Percentiles rank a stretch among this genome's conserved stretches.
Evolutionary conservation across 1,140 invertebrate species (phyloP).

Genomic region (Medauroidea extradentata): DNA sequence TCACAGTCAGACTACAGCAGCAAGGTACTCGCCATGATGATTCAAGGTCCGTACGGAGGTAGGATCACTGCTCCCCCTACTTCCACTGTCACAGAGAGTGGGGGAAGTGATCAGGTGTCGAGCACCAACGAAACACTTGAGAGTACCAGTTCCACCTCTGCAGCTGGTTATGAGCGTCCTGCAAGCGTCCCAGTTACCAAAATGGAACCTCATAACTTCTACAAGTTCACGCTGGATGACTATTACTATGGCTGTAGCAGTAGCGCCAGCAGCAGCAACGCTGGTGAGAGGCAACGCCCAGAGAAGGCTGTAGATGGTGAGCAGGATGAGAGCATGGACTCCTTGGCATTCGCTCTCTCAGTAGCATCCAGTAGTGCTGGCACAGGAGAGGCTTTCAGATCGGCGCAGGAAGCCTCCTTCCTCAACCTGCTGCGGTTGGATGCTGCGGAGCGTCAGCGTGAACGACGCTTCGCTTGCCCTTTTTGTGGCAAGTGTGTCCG

Average conservation of each 20-base stretch:
- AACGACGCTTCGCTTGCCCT: conserved; percentile 71
- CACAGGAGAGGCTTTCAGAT: conserved; percentile 30
- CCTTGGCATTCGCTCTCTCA: conserved; percentile 44
- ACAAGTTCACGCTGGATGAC: conserved; percentile 16
- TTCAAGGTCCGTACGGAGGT: conserved; percentile 44
- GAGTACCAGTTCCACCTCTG: conserved; percentile 1
- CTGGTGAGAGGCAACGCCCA: not conserved
- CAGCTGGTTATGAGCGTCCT: not conserved
- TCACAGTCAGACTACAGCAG: not conserved
- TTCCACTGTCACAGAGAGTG: conserved; percentile 43
- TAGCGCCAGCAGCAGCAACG: not conserved
- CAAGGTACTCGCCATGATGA: not conserved
- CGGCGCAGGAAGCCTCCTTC: conserved; percentile 55
- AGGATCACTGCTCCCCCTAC: conserved; percentile 11
- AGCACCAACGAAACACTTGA: conserved; percentile 64
- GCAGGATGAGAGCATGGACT: conserved; percentile 66
- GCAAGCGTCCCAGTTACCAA: conserved; percentile 26
- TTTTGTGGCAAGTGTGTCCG: conserved; percentile 86
- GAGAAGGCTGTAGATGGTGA: conserved; percentile 40
- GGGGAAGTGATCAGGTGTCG: conserved; percentile 59
- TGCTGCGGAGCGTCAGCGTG: conserved; percentile 57
- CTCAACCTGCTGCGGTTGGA: conserved; percentile 58
- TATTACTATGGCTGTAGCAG: conserved; percentile 10
- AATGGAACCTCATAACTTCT: conserved; percentile 18
- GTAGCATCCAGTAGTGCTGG: conserved; percentile 32